Conservation (phyloP, 2,888 invertebrate species). For the Volucella bombylans region DNA sequence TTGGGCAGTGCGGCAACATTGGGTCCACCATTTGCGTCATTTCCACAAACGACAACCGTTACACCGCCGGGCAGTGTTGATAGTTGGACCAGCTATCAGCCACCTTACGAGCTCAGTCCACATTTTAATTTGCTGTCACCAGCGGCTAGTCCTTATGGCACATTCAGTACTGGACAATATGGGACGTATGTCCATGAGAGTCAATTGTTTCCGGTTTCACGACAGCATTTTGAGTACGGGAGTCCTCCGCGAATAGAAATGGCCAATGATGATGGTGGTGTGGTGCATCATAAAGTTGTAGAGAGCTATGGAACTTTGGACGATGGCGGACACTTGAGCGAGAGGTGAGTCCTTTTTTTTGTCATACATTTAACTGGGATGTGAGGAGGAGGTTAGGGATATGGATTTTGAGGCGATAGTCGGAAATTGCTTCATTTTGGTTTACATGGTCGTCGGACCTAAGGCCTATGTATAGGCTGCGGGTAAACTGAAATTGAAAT, state of each 20-base stretch:
- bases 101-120: constrained; percentile 89
- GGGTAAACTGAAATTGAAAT: too few relatives aligned
- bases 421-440: too few relatives aligned
- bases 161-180: constrained; percentile 86
- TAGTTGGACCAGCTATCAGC: constrained; percentile 89
- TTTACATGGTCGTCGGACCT: too few relatives aligned
- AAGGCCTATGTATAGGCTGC: too few relatives aligned
- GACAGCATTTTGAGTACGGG: constrained; percentile 84
- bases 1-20: constrained; percentile 81
- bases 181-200: constrained; percentile 88
- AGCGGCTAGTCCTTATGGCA: constrained; percentile 86
- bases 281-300: constrained; percentile 82
- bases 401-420: too few relatives aligned
- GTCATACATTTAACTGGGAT: background rate
- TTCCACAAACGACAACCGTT: constrained; percentile 85
- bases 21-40: constrained; percentile 85
- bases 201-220: constrained; percentile 87
- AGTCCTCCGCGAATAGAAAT: constrained; percentile 82
- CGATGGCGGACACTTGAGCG: constrained; percentile 79
- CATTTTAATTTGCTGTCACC: constrained; percentile 89
- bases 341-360: constrained; percentile 76
- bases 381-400: too few relatives aligned
- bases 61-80: constrained; percentile 87
- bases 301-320: constrained; percentile 83
- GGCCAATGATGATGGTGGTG: constrained; percentile 77